Evolutionary conservation across 1,140 invertebrate genomes (phyloP).

Genomic region (Drosophila nebulosa): DNA sequence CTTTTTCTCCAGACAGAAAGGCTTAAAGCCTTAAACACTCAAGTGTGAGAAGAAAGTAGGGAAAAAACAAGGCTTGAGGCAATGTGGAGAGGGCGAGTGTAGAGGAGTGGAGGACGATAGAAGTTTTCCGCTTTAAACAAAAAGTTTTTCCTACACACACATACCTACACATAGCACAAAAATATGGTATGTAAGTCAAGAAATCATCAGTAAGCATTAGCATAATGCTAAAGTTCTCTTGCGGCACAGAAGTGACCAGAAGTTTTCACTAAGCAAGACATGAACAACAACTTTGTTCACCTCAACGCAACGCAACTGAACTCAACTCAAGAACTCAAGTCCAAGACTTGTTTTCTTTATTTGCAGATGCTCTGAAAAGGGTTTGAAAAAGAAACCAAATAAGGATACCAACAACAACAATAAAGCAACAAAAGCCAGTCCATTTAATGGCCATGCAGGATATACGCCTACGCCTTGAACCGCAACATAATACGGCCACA

Average conservation of each 20-base stretch:
- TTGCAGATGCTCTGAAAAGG: conserved; percentile 47
- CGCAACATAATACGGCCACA: conserved; percentile 65
- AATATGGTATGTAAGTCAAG: conserved; percentile 41
- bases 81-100: not conserved
- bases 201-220: conserved; percentile 58
- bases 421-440: not conserved
- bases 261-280: conserved; percentile 23
- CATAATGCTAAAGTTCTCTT: conserved; percentile 39
- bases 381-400: not conserved
- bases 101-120: not conserved
- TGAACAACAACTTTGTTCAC: conserved; percentile 6
- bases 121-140: conserved; percentile 23
- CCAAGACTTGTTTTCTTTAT: not conserved
- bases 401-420: not conserved
- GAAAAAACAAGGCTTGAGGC: conserved; percentile 31
- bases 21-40: conserved; percentile 54
- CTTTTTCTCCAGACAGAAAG: conserved; percentile 42
- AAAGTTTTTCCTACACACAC: conserved; percentile 16
- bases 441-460: conserved; percentile 66
- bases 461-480: conserved; percentile 71
- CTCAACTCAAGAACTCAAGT: not conserved
- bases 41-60: not conserved
- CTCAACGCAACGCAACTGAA: no score
- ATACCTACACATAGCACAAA: not conserved
- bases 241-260: conserved; percentile 34